Conservation (phyloP, 2,113 vertebrate species). For the Aviceda subcristata region DNA sequence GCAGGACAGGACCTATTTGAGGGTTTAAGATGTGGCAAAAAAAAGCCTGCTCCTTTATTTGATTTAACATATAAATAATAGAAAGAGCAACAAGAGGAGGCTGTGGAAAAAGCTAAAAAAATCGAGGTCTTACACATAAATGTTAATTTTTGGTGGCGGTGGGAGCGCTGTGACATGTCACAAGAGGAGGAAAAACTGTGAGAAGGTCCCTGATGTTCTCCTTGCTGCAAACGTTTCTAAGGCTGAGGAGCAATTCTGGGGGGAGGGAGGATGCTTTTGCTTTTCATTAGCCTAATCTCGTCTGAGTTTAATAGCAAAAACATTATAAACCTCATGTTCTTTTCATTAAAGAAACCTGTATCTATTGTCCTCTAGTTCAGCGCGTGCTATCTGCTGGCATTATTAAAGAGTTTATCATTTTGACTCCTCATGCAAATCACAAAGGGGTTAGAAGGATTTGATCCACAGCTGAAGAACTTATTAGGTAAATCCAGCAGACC, state of each 20-base stretch:
- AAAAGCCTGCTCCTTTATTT: neutral
- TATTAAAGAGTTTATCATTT: conserved; percentile 32
- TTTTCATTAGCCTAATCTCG: conserved; percentile 34
- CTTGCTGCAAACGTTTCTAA: neutral
- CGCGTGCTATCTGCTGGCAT: neutral
- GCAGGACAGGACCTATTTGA: neutral
- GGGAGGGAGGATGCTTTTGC: neutral
- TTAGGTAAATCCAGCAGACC: neutral
- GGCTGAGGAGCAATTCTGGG: neutral
- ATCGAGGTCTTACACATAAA: neutral
- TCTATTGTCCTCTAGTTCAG: neutral
- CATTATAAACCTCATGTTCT: conserved; percentile 28
- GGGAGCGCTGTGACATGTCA: rapidly evolving
- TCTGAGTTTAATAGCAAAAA: neutral
- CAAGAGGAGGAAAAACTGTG: rapidly evolving
- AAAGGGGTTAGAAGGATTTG: neutral
- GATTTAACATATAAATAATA: neutral
- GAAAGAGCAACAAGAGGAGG: neutral
- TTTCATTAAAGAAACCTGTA: conserved; percentile 10
- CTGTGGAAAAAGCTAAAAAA: neutral
- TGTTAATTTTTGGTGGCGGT: neutral
- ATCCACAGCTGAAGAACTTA: neutral
- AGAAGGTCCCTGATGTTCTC: neutral
- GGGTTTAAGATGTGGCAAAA: neutral
- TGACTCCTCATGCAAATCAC: neutral